These are phyloP conservation scores for Drosophila subpulchrella DNA, from an alignment of 1,140 invertebrate genomes.

Conservation along the genomic window DNA sequence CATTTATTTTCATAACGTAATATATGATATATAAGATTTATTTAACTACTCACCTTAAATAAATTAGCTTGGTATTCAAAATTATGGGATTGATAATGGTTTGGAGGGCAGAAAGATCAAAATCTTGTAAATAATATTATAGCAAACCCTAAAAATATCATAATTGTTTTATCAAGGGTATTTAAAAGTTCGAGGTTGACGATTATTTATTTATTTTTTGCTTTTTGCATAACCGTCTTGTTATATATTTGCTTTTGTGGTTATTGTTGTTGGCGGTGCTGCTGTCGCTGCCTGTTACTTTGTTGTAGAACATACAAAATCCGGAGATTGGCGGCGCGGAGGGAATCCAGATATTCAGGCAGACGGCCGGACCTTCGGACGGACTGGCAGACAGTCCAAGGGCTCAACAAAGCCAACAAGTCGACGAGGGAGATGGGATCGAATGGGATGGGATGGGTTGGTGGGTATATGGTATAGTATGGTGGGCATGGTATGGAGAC, in stretches of 20 bases:
- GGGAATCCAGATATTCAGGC: conserved; percentile 38
- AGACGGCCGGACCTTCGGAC: conserved; percentile 17
- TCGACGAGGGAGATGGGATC: conserved; percentile 57
- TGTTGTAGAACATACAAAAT: conserved; percentile 73
- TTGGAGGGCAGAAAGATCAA: not conserved
- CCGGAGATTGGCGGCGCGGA: conserved; percentile 18
- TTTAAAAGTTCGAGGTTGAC: not conserved
- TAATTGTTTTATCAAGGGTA: conserved; percentile 10
- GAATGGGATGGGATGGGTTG: conserved; percentile 5
- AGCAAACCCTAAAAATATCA: not conserved
- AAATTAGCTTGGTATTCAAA: too few relatives aligned
- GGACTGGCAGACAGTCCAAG: conserved; percentile 44
- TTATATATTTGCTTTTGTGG: conserved; percentile 36
- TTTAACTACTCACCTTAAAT: too few relatives aligned
- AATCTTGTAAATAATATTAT: not conserved
- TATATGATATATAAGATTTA: too few relatives aligned
- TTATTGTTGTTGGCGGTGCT: conserved; percentile 37
- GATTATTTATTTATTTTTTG: conserved; percentile 29
- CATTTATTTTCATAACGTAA: too few relatives aligned
- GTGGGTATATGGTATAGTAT: conserved; percentile 1
- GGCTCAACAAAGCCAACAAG: conserved; percentile 78
- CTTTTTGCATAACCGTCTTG: conserved; percentile 39
- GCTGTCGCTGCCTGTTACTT: conserved; percentile 66
- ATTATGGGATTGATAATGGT: too few relatives aligned
- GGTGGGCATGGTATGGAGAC: conserved; percentile 35